These are phyloP conservation scores for Gobio gobio DNA, from an alignment of 2,113 vertebrate genomes.

Conservation along the genomic window DNA sequence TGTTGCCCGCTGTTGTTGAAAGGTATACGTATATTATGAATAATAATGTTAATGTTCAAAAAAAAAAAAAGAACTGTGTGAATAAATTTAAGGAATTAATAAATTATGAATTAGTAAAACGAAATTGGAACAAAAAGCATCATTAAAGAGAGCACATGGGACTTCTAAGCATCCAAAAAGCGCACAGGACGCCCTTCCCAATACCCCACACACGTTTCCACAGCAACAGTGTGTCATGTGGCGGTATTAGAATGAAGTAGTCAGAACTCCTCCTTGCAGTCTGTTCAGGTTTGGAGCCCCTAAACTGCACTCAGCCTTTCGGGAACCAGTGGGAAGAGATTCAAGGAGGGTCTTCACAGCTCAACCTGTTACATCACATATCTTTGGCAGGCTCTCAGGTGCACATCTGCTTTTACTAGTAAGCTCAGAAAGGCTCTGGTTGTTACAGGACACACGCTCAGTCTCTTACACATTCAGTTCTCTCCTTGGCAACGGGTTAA, in stretches of 20 bases:
- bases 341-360: constrained; percentile 65
- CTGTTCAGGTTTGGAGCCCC: constrained; percentile 42
- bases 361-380: constrained; percentile 73
- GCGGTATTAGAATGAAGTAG: constrained; percentile 62
- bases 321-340: constrained; percentile 68
- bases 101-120: background rate
- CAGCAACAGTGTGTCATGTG: constrained; percentile 64
- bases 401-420: constrained; percentile 74
- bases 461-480: constrained; percentile 32
- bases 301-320: constrained; percentile 67
- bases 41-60: background rate
- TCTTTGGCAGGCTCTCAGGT: constrained; percentile 66
- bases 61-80: background rate
- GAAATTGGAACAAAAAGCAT: background rate
- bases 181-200: constrained; percentile 1
- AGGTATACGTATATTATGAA: background rate
- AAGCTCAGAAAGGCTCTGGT: constrained; percentile 63
- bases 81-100: background rate
- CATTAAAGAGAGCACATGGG: background rate
- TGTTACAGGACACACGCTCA: constrained; percentile 46
- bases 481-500: constrained; percentile 21
- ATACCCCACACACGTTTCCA: constrained; percentile 58
- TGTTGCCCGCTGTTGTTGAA: constrained; percentile 66
- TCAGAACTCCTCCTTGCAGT: constrained; percentile 62
- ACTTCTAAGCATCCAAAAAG: background rate